Base-by-base conservation (phyloP, 53 echinoderm and acorn worm species). In the Crossaster papposus region DNA sequence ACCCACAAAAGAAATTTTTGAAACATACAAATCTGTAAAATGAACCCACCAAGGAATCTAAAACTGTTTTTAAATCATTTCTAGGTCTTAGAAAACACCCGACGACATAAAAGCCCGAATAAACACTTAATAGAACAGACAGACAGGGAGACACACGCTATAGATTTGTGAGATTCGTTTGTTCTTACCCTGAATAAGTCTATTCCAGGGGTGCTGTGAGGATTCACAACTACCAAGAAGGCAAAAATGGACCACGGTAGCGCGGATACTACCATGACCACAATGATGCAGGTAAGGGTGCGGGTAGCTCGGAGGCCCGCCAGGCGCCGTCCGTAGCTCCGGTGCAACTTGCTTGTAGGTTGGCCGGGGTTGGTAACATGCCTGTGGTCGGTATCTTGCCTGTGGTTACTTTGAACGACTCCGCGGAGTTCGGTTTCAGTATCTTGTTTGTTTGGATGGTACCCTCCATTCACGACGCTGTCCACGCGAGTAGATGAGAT, bases 221-320 rank as follows among this genome's bases (percentile, higher is more conserved):
- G 50, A 52, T 50, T 26, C 52, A 78, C 12, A 51, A 50, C 79
- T 52, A 7, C 79, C 79, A 22, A 51, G 28, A 78, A 78, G 28
- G 79, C 79, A 17, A 52, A 22, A 24, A 78, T 23, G 12, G 79
- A 78, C 79, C 79, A 78, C 5, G 79, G 79, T 30, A 78, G 79
- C 1, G 51, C 79, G 22, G 79, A 78, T 15, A 35, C 52, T 52
- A 78, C 50, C 52, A 52, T 78, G 79, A 78, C 79, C 79, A 78
- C 79, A 5, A 78, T 24, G 52, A 78, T 78, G 36, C 13, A 78
- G 52, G 79, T 78, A 28, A 78, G 52, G 24, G 79, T 78, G 24
- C 79, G 79, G 9, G 79, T 78, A 44, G 79, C 79, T 51, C 79
- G 79, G 23, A 78, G 79, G 24, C 28, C 51, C 17, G 79, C 52